Base-by-base conservation (phyloP, 2,113 vertebrate species). In the Urocitellus parryii region DNA sequence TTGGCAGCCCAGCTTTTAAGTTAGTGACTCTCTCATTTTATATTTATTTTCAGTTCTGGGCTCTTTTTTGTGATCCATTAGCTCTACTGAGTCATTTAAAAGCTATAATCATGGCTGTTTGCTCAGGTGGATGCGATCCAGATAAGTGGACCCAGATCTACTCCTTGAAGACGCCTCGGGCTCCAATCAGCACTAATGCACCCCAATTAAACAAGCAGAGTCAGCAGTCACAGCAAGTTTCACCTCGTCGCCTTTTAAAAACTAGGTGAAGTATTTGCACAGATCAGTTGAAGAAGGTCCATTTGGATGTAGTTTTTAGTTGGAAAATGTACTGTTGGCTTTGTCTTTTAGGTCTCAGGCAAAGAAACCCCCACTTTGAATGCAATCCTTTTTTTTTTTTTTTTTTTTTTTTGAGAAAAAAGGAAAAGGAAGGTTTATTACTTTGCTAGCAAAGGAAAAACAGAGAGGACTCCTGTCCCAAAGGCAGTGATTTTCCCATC, bases 211-310 rank as follows among this genome's bases (percentile, higher is more conserved):
- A 73, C 95, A 95, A 45, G 29, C n/a, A 68, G 94, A 96, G 91
- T 81, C 76, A 37, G 61, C n/a, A 0, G 2, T 53, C 0, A 8
- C 78, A 0, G 11, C 80, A 48, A 16, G 96, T 97, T 97, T 77
- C 65, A 34, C 70, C 97, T 97, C 92, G 4, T 95, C 83, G 79
- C 79, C 88, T 88, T 97, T 96, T 86, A 92, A 91, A 97, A 95
- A 91, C 29, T 73, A 73, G 56, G 14, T 16, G 27, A 95, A 96
- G 86, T 25, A 9, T 27, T 0, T 94, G 39, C 90, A 61, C 82
- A 88, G 87, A 39, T 97, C 88, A 89, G 65, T 34, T 95, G 39
- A 74, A 97, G 86, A 90, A 78, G 82, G 90, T 95, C 94, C 94
- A 2, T 95, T 92, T 88, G 53, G 25, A 56, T 93, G 61, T n/a